Conservation (phyloP, 2,797 vertebrate genomes). For the Babyrousa celebensis region DNA sequence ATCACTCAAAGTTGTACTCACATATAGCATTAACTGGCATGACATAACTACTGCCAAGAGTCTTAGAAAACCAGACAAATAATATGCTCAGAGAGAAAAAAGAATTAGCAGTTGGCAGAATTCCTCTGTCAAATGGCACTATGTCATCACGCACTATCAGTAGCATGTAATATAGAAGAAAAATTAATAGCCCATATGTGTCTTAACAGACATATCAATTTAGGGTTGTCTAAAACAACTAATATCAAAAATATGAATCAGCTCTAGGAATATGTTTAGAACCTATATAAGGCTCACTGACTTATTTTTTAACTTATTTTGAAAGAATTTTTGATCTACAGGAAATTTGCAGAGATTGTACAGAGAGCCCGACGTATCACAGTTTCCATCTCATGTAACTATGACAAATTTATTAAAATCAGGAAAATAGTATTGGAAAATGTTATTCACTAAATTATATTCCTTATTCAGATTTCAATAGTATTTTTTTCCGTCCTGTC, state of each 20-base stretch:
- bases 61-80: background rate
- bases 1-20: background rate
- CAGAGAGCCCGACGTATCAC: background rate
- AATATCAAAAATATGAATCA: background rate
- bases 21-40: background rate
- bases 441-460: background rate
- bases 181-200: background rate
- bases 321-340: background rate
- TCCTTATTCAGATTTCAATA: background rate
- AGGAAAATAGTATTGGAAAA: background rate
- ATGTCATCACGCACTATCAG: background rate
- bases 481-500: background rate
- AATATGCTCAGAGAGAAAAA: conserved; percentile 22
- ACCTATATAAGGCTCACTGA: background rate
- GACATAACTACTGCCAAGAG: background rate
- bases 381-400: background rate
- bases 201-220: background rate
- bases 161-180: background rate
- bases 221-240: background rate
- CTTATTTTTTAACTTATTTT: conserved; percentile 16
- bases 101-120: conserved; percentile 14
- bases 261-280: background rate
- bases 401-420: background rate
- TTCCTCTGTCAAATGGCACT: conserved; percentile 36
- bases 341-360: background rate